phyloP scores from a whole-genome alignment of 1,140 invertebrate species.

The Lepidotrigona ventralis region DNA sequence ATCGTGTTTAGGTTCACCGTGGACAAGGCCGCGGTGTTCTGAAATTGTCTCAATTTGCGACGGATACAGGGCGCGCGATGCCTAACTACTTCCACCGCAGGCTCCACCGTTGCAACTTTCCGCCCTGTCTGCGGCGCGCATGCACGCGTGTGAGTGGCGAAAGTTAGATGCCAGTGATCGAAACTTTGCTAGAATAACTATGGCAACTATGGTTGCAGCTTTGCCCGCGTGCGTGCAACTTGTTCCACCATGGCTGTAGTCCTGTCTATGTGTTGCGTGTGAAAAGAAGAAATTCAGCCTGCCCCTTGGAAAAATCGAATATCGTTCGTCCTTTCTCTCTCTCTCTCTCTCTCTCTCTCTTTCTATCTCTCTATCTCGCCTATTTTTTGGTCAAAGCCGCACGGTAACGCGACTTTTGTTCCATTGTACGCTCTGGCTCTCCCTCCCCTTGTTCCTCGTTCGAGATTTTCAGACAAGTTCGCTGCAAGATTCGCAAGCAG shows the following conservation, averaged over 20 bases:
- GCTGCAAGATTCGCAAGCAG: too few species aligned
- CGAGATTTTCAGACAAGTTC: not conserved
- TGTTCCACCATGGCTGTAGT: not conserved
- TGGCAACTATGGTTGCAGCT: slow-evolving; percentile 22
- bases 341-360: not conserved
- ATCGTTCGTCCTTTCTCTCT: not conserved
- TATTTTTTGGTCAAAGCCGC: not conserved
- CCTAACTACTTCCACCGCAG: slow-evolving; percentile 32
- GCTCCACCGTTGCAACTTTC: slow-evolving; percentile 17
- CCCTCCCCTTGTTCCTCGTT: not conserved
- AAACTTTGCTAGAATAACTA: slow-evolving; percentile 51
- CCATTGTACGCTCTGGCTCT: not conserved
- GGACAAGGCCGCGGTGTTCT: slow-evolving; percentile 21
- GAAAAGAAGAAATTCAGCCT: not conserved
- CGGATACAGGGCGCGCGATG: slow-evolving; percentile 19
- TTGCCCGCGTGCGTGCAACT: slow-evolving; percentile 3
- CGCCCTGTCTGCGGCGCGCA: not conserved
- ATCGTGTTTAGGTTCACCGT: slow-evolving; percentile 39
- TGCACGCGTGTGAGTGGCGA: not conserved
- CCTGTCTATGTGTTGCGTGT: not conserved
- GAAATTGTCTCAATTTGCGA: slow-evolving; percentile 53
- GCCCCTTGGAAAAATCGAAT: not conserved
- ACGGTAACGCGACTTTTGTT: not conserved
- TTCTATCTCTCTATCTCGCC: too few species aligned
- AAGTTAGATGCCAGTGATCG: slow-evolving; percentile 47